phyloP scores from a whole-genome alignment of 2,797 vertebrate species.

The Melanotaenia pygmaea region DNA sequence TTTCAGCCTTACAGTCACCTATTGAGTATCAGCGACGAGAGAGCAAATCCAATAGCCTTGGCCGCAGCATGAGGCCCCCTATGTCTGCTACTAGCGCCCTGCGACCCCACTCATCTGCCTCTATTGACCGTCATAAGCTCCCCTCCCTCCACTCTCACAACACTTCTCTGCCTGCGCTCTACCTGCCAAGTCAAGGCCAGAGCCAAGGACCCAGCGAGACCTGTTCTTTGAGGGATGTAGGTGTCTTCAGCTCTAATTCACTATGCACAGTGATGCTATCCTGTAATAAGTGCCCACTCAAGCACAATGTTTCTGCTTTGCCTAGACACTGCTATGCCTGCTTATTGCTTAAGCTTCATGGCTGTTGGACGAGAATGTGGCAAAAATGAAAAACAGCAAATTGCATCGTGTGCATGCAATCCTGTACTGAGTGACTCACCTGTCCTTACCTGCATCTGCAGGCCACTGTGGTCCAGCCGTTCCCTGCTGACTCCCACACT shows the following conservation, averaged over 20 bases:
- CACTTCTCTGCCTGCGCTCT: constrained; percentile 89
- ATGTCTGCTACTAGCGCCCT: constrained; percentile 78
- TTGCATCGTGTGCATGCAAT: constrained; percentile 15
- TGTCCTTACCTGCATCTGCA: constrained; percentile 66
- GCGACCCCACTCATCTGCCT: constrained; percentile 87
- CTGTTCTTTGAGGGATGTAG: constrained; percentile 71
- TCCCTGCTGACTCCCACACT: constrained; percentile 74
- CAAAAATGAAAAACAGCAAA: constrained; percentile 26
- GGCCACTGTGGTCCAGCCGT: constrained; percentile 68
- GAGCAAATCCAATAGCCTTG: constrained; percentile 93
- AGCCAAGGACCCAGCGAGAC: constrained; percentile 70
- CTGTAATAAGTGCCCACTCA: constrained; percentile 10
- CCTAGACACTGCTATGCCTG: constrained; percentile 19
- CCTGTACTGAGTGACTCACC: constrained; percentile 23
- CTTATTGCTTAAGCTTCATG: constrained; percentile 19
- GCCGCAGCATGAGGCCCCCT: constrained; percentile 85
- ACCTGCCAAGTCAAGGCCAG: constrained; percentile 83
- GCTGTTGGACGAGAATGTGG: constrained; percentile 10
- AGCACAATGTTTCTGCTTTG: constrained; percentile 24
- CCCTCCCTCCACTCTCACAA: constrained; percentile 87
- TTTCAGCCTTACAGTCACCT: constrained; percentile 91
- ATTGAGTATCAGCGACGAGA: constrained; percentile 94
- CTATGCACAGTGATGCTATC: background rate
- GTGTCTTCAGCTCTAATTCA: constrained; percentile 24
- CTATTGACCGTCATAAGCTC: constrained; percentile 86